Conservation (phyloP, 2,888 invertebrate genomes). For the Slavum lentiscoides region DNA sequence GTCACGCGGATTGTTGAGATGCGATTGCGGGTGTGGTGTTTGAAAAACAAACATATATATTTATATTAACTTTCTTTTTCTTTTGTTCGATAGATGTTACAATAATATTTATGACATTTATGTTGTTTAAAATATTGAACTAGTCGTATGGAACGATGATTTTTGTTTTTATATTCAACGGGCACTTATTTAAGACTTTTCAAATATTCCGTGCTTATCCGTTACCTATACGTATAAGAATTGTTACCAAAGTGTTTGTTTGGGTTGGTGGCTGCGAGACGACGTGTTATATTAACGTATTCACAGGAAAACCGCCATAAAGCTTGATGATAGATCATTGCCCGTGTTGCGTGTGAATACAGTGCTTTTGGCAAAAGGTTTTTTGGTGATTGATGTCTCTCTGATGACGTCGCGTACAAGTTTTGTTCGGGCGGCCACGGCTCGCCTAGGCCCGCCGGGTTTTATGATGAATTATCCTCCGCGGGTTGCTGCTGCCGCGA, state of each 20-base stretch:
- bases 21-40: too few species aligned
- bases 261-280: constrained; percentile 2
- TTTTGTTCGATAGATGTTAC: too few species aligned
- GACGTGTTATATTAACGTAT: constrained; percentile 42
- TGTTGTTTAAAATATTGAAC: too few species aligned
- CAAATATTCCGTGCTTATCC: not conserved
- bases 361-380: constrained; percentile 53
- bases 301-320: constrained; percentile 48
- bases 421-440: constrained; percentile 44
- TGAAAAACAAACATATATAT: too few species aligned
- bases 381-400: constrained; percentile 53
- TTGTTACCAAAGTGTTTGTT: not conserved
- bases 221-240: constrained; percentile 2
- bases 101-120: too few species aligned
- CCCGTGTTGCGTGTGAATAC: constrained; percentile 46
- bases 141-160: too few species aligned
- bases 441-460: constrained; percentile 45
- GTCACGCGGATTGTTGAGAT: too few species aligned
- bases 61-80: too few species aligned
- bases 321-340: constrained; percentile 52
- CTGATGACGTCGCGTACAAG: constrained; percentile 52
- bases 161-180: not conserved
- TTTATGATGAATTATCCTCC: constrained; percentile 52
- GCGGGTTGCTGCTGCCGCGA: constrained; percentile 32
- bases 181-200: constrained; percentile 29